phyloP scores from a whole-genome alignment of 1,140 invertebrate species.

The Oncopodura yosiiana region DNA sequence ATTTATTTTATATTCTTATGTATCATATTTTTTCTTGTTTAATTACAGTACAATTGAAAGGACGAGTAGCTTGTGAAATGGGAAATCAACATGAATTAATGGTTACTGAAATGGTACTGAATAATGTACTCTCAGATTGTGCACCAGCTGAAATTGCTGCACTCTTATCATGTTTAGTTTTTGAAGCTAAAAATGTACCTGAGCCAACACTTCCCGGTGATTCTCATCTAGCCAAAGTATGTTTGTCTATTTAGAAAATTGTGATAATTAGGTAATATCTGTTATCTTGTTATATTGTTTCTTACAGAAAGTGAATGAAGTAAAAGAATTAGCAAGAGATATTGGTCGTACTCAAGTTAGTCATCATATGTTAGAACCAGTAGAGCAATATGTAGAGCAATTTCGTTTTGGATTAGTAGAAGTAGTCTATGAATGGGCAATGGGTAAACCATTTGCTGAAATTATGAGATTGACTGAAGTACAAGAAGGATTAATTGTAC shows the following conservation, averaged over 20 bases:
- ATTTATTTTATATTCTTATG: background rate
- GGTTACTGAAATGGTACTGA: constrained; percentile 90
- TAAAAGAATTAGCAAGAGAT: constrained; percentile 45
- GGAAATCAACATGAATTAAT: constrained; percentile 81
- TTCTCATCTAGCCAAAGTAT: constrained; percentile 12
- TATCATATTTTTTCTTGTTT: background rate
- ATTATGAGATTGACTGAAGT: constrained; percentile 88
- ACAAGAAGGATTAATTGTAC: constrained; percentile 95
- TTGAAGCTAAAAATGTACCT: constrained; percentile 64
- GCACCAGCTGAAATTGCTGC: constrained; percentile 85
- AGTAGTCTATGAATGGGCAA: constrained; percentile 93
- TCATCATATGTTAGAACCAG: constrained; percentile 45
- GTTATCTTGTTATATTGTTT: constrained; percentile 23
- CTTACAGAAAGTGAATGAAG: constrained; percentile 48
- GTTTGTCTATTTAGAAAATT: background rate
- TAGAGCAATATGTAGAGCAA: constrained; percentile 49
- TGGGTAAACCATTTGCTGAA: constrained; percentile 78
- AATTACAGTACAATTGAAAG: constrained; percentile 66
- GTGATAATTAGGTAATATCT: background rate
- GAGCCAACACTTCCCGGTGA: constrained; percentile 44
- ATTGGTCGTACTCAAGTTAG: constrained; percentile 49
- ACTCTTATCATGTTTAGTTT: constrained; percentile 79
- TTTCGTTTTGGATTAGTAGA: constrained; percentile 85
- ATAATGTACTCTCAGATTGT: constrained; percentile 77
- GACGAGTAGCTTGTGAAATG: constrained; percentile 91